Evolutionary conservation across 2,797 vertebrate species (phyloP), one percentile per base, ranked within the genome.

Genomic region (Thalassophryne amazonica): DNA sequence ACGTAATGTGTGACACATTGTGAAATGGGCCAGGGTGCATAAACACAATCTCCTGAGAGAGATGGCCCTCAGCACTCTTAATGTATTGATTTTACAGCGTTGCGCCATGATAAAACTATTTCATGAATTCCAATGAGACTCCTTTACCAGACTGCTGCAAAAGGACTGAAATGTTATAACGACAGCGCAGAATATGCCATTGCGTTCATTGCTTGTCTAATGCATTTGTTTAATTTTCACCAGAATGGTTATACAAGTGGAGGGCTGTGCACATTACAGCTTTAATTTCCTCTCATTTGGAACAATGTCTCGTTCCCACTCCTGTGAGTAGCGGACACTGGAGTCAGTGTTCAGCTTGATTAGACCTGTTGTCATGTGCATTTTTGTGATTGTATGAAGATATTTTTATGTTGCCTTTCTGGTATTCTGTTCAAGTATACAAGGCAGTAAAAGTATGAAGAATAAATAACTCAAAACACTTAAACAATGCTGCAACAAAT

Each of bases 41-140:
- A 75, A 86, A 86, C 76, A 68, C 76, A 83, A 84, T 88, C 83
- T 80, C 65, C 69, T 28, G 42, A 56, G 64, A 67, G 76, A 64
- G 56, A 61, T 68, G 42, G 24, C 67, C 62, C 68, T 64, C 16
- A 45, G 67, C 80, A 58, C 46, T 38, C 73, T 75, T 77, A 86
- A 81, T 67, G 69, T 82, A 89, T 86, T 81, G 81, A 87, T 86
- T 86, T 81, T 74, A 73, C 67, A 80, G 66, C 25, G 32, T 53
- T n/a, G 62, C 40, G 33, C 57, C 51, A 32, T 67, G 73, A 85
- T 82, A 84, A 84, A 86, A 80, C 69, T 73, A 81, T 79, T 86
- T 84, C 81, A 88, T 87, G 86, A 88, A 89, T 88, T 85, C 78
- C 75, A 87, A 87, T 88, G 82, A 86, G 81, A 73, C 62, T 66